Evolutionary conservation across 1,140 invertebrate genomes (phyloP), one percentile per base, ranked within the genome.

Genomic region (Atta cephalotes): DNA sequence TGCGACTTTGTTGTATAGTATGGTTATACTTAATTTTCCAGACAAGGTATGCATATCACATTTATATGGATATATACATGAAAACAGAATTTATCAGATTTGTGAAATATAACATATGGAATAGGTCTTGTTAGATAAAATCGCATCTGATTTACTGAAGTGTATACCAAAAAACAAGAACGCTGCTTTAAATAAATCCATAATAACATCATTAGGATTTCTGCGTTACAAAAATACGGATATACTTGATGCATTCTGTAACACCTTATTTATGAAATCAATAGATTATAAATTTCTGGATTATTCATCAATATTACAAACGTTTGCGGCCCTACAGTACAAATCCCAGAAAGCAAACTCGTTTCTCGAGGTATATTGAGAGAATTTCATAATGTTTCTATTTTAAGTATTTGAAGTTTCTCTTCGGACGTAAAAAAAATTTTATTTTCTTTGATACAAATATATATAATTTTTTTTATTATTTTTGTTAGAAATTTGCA

Each of bases 151-250:
- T 2, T 74, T 84, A 35, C 9, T 84, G 18, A 7, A 12, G 16
- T 62, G 56, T 62, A 7, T 76, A 84, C 56, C 80, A 35, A 31
- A 51, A 28, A 84, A 4, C 10, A 18, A 9, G 0, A 74, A 7
- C 2, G 25, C 53, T 35, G 25, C 28, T 63, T 35, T 71, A 74
- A 84, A 74, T 10, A 84, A n/a, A 84, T 74, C 39, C n/a, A 74
- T 84, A 60, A 49, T 84, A 84, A 84, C 68, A 16, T 84, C 80
- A 6, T n/a, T 84, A 1, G 80, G 80, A 74, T 84, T 74, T 35
- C 25, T 84, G 6, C 70, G n/a, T 62, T 84, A 74, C 4, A 84
- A 84, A 6, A 84, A 84, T 62, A 58, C 3, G 3, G 2, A 62
- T 12, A 14, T 84, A 35, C 80, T 84, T 14, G 56, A 84, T 21